Evolutionary conservation across 2,113 vertebrate genomes (phyloP), one percentile per base, ranked within the genome.

Genomic region (Pavo muticus): DNA sequence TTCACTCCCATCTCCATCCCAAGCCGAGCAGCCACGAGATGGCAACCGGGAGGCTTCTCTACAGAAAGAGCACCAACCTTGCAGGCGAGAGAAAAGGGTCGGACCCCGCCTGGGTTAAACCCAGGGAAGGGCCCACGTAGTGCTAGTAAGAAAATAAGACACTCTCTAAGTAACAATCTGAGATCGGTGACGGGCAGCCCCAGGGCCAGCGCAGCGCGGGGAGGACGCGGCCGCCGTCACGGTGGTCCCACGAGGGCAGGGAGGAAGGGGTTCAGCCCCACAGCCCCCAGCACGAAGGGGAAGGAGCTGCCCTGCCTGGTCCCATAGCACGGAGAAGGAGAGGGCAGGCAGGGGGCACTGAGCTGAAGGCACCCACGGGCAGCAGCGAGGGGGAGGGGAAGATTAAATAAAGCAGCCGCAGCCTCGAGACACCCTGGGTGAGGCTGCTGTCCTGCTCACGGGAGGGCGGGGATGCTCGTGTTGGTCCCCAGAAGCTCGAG

Each of bases 61-160:
- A 76, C 65, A 74, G 21, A 78, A 88, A 77, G 21, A 78, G 80
- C 50, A 3, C 1, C 0, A 65, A 73, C 56, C 72, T 19, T 11
- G 7, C 65, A 14, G 44, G 48, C 1, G 1, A 71, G 44, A 54
- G 65, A 39, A 1, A 7, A 10, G 44, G 2, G 75, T 13, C 7
- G 5, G 32, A 25, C 10, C 17, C 6, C 2, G 45, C 65, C 56
- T 11, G 0, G 3, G 2, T 35, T 24, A 54, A 75, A 83, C 40
- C 64, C 17, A 6, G 10, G 60, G 79, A 70, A 27, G 11, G 70
- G 64, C 9, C 45, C 61, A 35, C 6, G 2, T 39, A 56, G 78
- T 47, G 82, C 90, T 79, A 92, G 75, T 96, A 96, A 95, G 95
- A 95, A 97, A 95, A 94, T 96, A 95, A 97, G 91, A 95, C 63